These are phyloP conservation scores for Amphiura filiformis DNA, from an alignment of 35 echinoderm and acorn worm species.

Conservation along the genomic window DNA sequence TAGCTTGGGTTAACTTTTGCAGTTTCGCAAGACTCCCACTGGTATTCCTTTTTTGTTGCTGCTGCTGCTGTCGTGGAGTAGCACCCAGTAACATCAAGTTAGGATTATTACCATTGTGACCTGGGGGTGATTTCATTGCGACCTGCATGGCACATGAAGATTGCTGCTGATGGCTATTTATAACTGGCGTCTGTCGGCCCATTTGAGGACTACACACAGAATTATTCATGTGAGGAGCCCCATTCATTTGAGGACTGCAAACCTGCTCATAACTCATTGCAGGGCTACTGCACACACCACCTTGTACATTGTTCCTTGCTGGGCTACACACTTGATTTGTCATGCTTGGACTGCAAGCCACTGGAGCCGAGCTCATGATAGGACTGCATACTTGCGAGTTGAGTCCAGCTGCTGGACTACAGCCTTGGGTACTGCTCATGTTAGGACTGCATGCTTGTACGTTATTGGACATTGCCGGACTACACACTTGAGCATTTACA, in stretches of 20 bases:
- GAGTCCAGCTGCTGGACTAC: slow-evolving; percentile 45
- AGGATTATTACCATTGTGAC: slow-evolving; percentile 69
- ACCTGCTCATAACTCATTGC: slow-evolving; percentile 87
- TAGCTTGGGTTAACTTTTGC: slow-evolving; percentile 91
- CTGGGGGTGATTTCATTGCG: slow-evolving; percentile 69
- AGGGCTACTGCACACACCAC: slow-evolving; percentile 71
- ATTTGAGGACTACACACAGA: slow-evolving; percentile 44
- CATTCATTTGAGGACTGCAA: slow-evolving; percentile 58
- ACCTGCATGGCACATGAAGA: slow-evolving; percentile 58
- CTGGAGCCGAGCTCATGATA: slow-evolving; percentile 16
- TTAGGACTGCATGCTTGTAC: slow-evolving; percentile 44
- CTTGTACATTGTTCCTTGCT: slow-evolving; percentile 63
- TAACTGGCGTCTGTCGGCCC: neutral
- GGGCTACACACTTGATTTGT: slow-evolving; percentile 56
- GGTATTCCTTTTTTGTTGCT: slow-evolving; percentile 35
- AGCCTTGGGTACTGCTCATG: slow-evolving; percentile 43
- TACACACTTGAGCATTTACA: slow-evolving; percentile 60
- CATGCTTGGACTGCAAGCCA: slow-evolving; percentile 55
- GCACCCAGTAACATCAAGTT: slow-evolving; percentile 45
- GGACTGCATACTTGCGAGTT: slow-evolving; percentile 66
- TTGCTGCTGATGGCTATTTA: slow-evolving; percentile 19
- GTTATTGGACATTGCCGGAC: slow-evolving; percentile 27
- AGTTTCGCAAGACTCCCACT: slow-evolving; percentile 80
- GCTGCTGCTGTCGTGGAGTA: slow-evolving; percentile 34
- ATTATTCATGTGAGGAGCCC: slow-evolving; percentile 3